Percentiles rank a stretch among this genome's conserved stretches.
Evolutionary conservation across 2,888 invertebrate genomes (phyloP).

Genomic region (Heteromyza rotundicornis): DNA sequence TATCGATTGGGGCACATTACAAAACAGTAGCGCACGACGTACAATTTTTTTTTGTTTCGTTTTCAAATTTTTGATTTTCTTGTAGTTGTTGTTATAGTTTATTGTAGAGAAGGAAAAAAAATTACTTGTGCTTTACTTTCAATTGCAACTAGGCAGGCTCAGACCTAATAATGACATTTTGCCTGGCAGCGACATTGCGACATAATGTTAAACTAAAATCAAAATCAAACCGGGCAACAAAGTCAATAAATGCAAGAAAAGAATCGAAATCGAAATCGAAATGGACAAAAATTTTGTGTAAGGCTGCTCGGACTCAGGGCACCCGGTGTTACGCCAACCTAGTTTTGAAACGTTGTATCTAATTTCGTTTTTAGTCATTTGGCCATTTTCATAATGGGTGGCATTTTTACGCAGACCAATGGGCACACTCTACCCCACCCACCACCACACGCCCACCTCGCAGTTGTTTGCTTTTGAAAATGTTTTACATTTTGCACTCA

Average conservation of each 20-base stretch:
- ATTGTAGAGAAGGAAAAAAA: not conserved
- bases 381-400: no score
- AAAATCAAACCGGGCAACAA: no score
- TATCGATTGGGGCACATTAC: not conserved
- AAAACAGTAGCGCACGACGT: constrained; percentile 4
- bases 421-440: not conserved
- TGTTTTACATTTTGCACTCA: constrained; percentile 7
- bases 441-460: not conserved
- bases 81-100: not conserved
- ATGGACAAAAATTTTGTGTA: no score
- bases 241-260: not conserved
- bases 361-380: no score
- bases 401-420: not conserved
- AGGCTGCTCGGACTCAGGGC: not conserved
- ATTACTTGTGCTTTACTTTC: not conserved
- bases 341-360: not conserved
- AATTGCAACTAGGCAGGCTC: not conserved
- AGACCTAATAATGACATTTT: constrained; percentile 1
- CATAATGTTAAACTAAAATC: not conserved
- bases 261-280: no score
- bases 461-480: constrained; percentile 4
- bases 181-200: not conserved
- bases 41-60: not conserved
- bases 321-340: not conserved
- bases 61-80: not conserved